phyloP scores from a whole-genome alignment of 2,797 vertebrate genomes.

The Philypnodon macrostomus region DNA sequence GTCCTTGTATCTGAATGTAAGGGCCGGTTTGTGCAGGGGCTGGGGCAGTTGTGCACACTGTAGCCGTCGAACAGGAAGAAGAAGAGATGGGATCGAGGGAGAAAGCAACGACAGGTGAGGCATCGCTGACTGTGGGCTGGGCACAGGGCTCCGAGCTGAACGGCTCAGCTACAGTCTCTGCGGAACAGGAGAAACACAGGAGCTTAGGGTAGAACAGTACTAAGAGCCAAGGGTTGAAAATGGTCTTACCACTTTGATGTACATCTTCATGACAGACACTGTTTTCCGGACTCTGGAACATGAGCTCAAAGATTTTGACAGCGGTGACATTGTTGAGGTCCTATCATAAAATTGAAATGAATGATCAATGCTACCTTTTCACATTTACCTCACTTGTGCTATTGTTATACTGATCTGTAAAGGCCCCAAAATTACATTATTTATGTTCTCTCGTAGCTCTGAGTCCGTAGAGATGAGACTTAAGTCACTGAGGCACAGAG shows the following conservation, averaged over 20 bases:
- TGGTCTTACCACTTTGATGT: conserved; percentile 79
- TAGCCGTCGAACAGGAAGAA: conserved; percentile 74
- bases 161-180: conserved; percentile 83
- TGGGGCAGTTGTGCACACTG: conserved; percentile 73
- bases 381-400: not conserved
- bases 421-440: conserved; percentile 80
- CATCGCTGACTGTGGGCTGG: conserved; percentile 70
- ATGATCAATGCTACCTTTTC: not conserved
- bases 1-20: conserved; percentile 70
- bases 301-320: conserved; percentile 94
- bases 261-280: conserved; percentile 85
- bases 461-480: conserved; percentile 96
- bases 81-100: conserved; percentile 78
- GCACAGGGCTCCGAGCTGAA: conserved; percentile 79
- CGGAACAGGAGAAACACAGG: conserved; percentile 12
- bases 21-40: conserved; percentile 61
- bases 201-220: not conserved
- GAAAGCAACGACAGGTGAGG: conserved; percentile 78
- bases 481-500: conserved; percentile 95
- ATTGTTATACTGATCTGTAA: not conserved
- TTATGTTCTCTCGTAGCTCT: conserved; percentile 88
- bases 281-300: conserved; percentile 95
- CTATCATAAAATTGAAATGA: conserved; percentile 60
- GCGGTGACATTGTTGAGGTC: conserved; percentile 89
- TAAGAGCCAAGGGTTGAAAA: not conserved